A percentile compares a stretch with the other conserved stretches of the same genome.
These are phyloP conservation scores for Cebidichthys violaceus DNA, from an alignment of 2,113 vertebrate genomes.

Conservation along the genomic window DNA sequence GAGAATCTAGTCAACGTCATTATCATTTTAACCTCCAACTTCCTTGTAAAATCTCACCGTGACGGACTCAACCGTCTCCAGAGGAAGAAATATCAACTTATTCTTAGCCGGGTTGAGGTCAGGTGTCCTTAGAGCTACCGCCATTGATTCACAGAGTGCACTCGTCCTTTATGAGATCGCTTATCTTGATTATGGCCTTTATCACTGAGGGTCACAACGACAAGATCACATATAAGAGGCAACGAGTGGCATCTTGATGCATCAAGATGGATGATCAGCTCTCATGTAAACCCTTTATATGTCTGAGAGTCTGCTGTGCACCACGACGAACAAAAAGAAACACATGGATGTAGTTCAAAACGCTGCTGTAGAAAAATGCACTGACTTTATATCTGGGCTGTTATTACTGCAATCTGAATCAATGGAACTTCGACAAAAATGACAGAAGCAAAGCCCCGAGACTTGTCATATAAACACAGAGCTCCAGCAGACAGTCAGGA, in stretches of 20 bases:
- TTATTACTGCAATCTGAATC: constrained; percentile 9
- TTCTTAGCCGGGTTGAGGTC: constrained; percentile 65
- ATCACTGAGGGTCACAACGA: constrained; percentile 48
- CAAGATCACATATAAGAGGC: constrained; percentile 59
- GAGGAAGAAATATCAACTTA: constrained; percentile 55
- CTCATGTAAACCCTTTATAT: constrained; percentile 29
- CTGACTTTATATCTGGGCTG: neutral
- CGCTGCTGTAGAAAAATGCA: neutral
- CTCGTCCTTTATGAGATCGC: constrained; percentile 53
- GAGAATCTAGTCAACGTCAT: neutral
- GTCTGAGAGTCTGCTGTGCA: constrained; percentile 7
- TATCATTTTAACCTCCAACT: constrained; percentile 35
- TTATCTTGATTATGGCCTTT: constrained; percentile 53
- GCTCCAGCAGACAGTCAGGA: neutral
- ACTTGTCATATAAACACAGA: constrained; percentile 12
- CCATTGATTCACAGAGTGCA: constrained; percentile 37
- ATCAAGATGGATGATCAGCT: constrained; percentile 43
- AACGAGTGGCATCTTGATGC: constrained; percentile 52
- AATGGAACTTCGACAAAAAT: neutral
- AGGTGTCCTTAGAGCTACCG: constrained; percentile 54
- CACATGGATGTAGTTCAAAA: no score
- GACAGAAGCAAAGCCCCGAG: constrained; percentile 15
- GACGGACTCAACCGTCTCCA: constrained; percentile 52
- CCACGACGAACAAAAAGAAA: constrained; percentile 1
- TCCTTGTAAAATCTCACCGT: constrained; percentile 10